Conservation (phyloP, 2,113 vertebrate genomes). For the Colossoma macropomum region DNA sequence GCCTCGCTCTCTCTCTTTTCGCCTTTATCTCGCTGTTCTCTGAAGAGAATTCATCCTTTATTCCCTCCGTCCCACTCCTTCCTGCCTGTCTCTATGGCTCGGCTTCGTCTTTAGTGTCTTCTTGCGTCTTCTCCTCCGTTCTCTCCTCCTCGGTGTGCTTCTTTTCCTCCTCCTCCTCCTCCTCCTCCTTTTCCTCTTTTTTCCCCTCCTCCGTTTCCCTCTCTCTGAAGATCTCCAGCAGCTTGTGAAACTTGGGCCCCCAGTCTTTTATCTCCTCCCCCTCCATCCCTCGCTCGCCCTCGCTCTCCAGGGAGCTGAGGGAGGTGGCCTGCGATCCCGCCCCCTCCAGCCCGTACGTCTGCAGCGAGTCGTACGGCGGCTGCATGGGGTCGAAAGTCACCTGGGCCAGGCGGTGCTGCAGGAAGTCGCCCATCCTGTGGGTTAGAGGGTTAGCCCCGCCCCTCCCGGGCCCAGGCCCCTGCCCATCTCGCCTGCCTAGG, state of each 20-base stretch:
- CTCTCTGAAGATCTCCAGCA: conserved; percentile 85
- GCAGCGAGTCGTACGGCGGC: conserved; percentile 89
- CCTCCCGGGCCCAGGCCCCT: conserved; percentile 32
- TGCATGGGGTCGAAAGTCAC: conserved; percentile 86
- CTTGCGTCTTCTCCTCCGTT: neutral
- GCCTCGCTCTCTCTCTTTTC: neutral
- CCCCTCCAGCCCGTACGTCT: conserved; percentile 89
- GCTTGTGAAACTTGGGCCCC: conserved; percentile 84
- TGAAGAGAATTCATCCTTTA: neutral
- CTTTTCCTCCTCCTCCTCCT: neutral
- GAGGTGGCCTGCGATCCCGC: conserved; percentile 83
- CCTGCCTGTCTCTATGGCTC: neutral
- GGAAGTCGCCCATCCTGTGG: conserved; percentile 81
- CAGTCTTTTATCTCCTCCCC: conserved; percentile 73
- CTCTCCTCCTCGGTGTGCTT: neutral
- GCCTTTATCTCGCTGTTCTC: neutral
- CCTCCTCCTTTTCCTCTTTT: conserved; percentile 36
- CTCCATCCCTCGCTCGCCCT: conserved; percentile 64
- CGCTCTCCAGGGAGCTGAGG: conserved; percentile 86
- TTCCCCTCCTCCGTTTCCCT: conserved; percentile 8
- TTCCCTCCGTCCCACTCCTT: too few species aligned
- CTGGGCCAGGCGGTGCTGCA: conserved; percentile 81
- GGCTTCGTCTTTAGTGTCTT: neutral
- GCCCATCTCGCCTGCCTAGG: conserved; percentile 13
- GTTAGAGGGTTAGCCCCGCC: conserved; percentile 59